Percentiles rank a stretch among this genome's conserved stretches.
Conservation (phyloP, 2,113 vertebrate species). For the Rousettus leschenaultii region DNA sequence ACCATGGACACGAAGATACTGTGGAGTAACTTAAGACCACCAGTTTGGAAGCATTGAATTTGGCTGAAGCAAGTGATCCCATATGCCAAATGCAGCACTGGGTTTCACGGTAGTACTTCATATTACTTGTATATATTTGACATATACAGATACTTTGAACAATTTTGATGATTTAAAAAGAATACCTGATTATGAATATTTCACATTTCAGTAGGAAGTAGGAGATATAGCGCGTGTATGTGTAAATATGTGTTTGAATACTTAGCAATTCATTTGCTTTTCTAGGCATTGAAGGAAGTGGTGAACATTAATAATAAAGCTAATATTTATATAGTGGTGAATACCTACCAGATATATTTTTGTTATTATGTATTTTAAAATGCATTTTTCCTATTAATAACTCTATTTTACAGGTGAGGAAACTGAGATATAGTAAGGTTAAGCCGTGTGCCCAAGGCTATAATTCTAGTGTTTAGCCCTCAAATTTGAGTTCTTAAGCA, state of each 20-base stretch:
- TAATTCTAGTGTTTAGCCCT: background rate
- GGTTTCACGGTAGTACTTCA: background rate
- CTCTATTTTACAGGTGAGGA: background rate
- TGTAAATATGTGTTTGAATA: background rate
- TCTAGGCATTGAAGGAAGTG: background rate
- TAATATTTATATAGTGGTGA: background rate
- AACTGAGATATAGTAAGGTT: background rate
- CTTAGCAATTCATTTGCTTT: background rate
- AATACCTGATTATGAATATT: background rate
- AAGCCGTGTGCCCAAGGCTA: background rate
- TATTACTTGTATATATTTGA: background rate
- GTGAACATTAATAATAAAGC: background rate
- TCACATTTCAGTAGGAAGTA: background rate
- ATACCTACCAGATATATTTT: background rate
- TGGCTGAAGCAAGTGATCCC: background rate
- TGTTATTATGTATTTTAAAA: background rate
- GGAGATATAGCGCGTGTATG: background rate
- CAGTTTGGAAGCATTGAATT: background rate
- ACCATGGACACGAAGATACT: background rate
- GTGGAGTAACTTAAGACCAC: background rate
- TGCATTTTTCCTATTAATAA: background rate
- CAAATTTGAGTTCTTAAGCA: background rate
- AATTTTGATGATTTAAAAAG: constrained; percentile 14
- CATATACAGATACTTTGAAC: background rate
- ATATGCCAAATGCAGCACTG: background rate